Evolutionary conservation across 2,888 invertebrate genomes (phyloP).

Genomic region (Caenorhabditis becei): DNA sequence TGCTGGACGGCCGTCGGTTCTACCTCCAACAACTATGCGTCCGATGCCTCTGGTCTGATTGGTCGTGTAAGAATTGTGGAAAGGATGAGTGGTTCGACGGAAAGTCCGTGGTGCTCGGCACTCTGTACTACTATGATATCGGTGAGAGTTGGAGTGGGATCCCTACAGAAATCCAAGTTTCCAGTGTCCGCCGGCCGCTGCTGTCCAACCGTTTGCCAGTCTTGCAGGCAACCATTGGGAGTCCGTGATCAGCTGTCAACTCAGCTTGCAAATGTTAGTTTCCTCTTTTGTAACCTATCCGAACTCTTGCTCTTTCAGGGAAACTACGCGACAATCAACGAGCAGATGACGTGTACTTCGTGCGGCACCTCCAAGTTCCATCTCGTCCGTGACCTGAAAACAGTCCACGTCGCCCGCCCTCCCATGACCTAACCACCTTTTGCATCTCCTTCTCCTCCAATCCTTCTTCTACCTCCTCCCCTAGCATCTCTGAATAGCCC

Average conservation of each 20-base stretch:
- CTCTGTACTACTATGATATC: conserved; percentile 98
- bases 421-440: conserved; percentile 35
- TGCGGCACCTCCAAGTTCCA: conserved; percentile 68
- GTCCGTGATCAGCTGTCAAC: conserved; percentile 64
- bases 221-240: conserved; percentile 62
- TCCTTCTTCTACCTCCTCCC: neutral
- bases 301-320: conserved; percentile 67
- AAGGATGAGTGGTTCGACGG: conserved; percentile 90
- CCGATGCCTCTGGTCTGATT: conserved; percentile 69
- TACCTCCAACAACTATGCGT: conserved; percentile 70
- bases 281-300: neutral
- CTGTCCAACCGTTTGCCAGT: conserved; percentile 66
- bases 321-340: conserved; percentile 67
- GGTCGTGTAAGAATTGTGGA: conserved; percentile 68
- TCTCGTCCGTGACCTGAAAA: conserved; percentile 57
- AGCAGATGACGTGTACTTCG: conserved; percentile 64
- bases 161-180: too few relatives aligned
- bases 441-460: neutral
- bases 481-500: too few relatives aligned
- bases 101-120: conserved; percentile 93
- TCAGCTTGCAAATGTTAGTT: conserved; percentile 65
- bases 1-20: conserved; percentile 62
- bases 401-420: conserved; percentile 41
- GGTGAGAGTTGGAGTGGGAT: too few relatives aligned
- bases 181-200: conserved; percentile 90